Evolutionary conservation across 2,888 invertebrate species (phyloP).

Genomic region (Apodemia zela): DNA sequence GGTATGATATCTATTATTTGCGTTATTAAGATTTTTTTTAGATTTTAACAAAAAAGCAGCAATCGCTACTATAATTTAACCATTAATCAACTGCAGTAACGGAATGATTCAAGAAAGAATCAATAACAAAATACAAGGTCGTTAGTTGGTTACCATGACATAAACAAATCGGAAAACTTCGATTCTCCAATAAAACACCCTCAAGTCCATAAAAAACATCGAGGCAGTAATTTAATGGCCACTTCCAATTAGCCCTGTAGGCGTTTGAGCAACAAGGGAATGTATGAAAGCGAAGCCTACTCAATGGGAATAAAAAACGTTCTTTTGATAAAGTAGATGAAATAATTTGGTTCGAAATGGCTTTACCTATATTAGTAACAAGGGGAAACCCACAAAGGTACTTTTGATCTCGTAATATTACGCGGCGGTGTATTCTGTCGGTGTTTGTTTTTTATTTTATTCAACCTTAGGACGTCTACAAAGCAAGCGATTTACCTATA

Average conservation of each 20-base stretch:
- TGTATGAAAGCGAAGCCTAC: constrained; percentile 43
- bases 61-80: too few species aligned
- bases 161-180: constrained; percentile 35
- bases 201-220: constrained; percentile 41
- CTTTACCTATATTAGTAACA: constrained; percentile 12
- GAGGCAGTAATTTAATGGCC: constrained; percentile 51
- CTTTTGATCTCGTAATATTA: neutral
- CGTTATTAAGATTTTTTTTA: too few species aligned
- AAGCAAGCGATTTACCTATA: too few species aligned
- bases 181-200: constrained; percentile 45
- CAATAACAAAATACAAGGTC: constrained; percentile 26
- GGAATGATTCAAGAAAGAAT: neutral
- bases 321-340: constrained; percentile 8
- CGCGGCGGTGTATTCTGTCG: neutral
- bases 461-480: too few species aligned
- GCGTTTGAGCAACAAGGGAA: constrained; percentile 48
- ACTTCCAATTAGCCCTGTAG: constrained; percentile 51
- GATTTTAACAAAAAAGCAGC: too few species aligned
- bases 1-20: too few species aligned
- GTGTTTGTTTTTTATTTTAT: neutral
- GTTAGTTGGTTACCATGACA: constrained; percentile 27
- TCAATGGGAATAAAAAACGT: constrained; percentile 32
- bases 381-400: neutral
- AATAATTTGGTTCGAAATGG: constrained; percentile 9
- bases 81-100: too few species aligned